These are phyloP conservation scores for Eulemur mongoz DNA, from an alignment of 2,797 vertebrate species.

Conservation along the genomic window DNA sequence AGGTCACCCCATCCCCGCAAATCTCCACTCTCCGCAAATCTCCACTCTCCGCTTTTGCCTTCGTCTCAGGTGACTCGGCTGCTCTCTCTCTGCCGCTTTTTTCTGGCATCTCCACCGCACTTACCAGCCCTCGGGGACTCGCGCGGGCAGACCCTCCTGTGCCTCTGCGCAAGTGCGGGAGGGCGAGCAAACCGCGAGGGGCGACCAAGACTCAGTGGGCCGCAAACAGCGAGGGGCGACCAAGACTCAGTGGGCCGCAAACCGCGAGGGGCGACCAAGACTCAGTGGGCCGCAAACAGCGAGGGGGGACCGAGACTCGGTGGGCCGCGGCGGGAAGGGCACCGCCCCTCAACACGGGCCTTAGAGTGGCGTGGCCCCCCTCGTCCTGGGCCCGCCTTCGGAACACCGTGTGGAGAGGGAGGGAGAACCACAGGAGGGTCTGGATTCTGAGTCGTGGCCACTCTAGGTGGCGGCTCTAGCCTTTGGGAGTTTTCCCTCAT, in stretches of 20 bases:
- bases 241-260: too few species aligned
- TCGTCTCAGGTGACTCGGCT: neutral
- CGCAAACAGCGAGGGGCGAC: neutral
- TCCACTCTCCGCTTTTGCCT: neutral
- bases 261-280: neutral
- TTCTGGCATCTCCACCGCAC: too few species aligned
- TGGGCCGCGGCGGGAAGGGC: neutral
- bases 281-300: neutral
- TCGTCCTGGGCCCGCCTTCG: neutral
- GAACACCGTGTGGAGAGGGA: neutral
- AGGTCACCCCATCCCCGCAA: neutral
- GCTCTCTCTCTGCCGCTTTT: neutral
- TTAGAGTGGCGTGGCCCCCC: neutral
- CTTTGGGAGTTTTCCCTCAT: neutral
- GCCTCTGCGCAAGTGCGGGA: neutral
- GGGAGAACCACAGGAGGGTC: neutral
- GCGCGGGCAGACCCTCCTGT: fast-evolving
- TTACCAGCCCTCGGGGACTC: too few species aligned
- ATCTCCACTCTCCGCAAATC: neutral
- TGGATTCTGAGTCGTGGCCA: neutral
- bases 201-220: too few species aligned
- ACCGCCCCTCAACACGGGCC: neutral
- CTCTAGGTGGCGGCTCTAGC: neutral
- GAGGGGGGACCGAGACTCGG: neutral
- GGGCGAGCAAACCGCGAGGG: neutral